A percentile compares a stretch with the other conserved stretches of the same genome.
Evolutionary conservation across 2,888 invertebrate species (phyloP).

Genomic region (Smittia sp.): DNA sequence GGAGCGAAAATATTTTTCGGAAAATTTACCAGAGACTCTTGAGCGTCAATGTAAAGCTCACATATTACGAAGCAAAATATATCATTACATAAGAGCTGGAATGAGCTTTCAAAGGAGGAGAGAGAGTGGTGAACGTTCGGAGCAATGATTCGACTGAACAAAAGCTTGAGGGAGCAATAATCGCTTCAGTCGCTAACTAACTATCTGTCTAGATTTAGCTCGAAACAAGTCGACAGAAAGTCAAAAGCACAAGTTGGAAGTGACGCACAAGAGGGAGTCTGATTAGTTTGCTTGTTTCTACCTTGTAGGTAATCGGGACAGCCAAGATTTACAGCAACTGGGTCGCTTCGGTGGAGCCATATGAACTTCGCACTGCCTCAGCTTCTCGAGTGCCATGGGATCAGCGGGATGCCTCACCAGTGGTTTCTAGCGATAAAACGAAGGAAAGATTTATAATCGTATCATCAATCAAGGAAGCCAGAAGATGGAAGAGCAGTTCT

Average conservation of each 20-base stretch:
- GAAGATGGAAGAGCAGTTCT: too few relatives aligned
- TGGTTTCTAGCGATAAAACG: constrained; percentile 68
- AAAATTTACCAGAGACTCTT: background rate
- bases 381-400: constrained; percentile 74
- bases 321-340: constrained; percentile 90
- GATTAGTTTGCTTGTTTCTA: constrained; percentile 45
- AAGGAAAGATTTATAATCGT: background rate
- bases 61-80: background rate
- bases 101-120: background rate
- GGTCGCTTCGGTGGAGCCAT: constrained; percentile 75
- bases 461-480: constrained; percentile 47
- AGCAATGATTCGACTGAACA: background rate
- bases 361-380: constrained; percentile 87
- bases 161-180: background rate
- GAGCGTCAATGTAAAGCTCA: background rate
- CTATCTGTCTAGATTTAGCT: too few relatives aligned
- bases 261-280: too few relatives aligned
- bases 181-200: background rate
- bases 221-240: background rate
- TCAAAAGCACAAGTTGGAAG: background rate
- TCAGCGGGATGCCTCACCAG: constrained; percentile 79
- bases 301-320: constrained; percentile 91
- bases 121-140: background rate
- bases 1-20: background rate
- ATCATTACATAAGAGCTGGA: background rate